Base-by-base conservation (phyloP, 2,113 vertebrate genomes). In the Anoura caudifer region DNA sequence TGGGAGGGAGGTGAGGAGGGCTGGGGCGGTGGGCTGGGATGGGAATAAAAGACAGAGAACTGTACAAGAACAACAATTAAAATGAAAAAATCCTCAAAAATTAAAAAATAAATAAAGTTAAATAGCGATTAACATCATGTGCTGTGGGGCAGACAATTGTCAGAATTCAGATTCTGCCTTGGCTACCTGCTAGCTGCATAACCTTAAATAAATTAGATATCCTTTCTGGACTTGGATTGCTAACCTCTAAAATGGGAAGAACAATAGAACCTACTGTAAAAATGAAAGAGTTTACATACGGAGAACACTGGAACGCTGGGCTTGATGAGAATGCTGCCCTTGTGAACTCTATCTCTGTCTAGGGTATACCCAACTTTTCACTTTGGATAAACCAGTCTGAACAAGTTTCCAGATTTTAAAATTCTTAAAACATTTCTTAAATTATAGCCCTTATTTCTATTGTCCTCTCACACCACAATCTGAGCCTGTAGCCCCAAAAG, bases 201-300 rank as follows among this genome's bases (percentile, higher is more conserved):
- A 61, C 13, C 20, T 63, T 13, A 82, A 81, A 15, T 20, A 14
- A 84, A 13, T 56, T 54, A 82, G 19, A 8, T 59, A 36, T 24
- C 16, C 28, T 61, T 2, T 43, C 36, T 82, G 5, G 33, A 52
- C 11, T 67, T 73, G 17, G 14, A 28, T 91, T 92, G 6, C 54
- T 76, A 56, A 67, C 8, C 7, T 70, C 7, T 12, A 59, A 28
- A 22, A 9, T 38, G 4, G 31, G 12, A 12, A 26, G 69, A 38
- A 19, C 11, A 36, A 14, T 2, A 52, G 67, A 5, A 16, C 28
- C 47, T 54, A 3, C 2, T 17, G 1, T 50, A 36, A 43, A 17
- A 47, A 0, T 17, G 5, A 47, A 4, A 43, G 22, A 26, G 7
- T 5, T 19, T 38, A 4, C 15, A 4, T 4, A 0, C 1, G 0